Percentiles rank a stretch among this genome's conserved stretches.
Evolutionary conservation across 2,113 vertebrate species (phyloP).

Genomic region (Pollachius pollachius): DNA sequence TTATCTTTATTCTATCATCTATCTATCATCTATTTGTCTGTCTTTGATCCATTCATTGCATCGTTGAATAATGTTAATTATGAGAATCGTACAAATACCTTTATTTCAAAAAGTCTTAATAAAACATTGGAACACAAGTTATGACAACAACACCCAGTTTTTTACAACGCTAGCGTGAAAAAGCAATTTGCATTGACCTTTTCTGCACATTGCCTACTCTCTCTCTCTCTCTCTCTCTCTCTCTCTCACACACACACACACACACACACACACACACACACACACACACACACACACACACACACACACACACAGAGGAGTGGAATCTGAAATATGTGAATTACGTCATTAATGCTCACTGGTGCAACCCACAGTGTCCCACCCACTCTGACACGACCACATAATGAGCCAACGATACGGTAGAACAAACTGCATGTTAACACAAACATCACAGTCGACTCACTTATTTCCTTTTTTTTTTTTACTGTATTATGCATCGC

Average conservation of each 20-base stretch:
- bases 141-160: not conserved
- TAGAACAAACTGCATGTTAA: too few relatives aligned
- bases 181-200: slow-evolving; percentile 36
- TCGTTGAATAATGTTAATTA: not conserved
- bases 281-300: slow-evolving; percentile 19
- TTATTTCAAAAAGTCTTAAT: not conserved
- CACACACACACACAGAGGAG: slow-evolving; percentile 30
- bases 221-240: too few relatives aligned
- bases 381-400: slow-evolving; percentile 24
- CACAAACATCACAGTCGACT: too few relatives aligned
- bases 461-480: too few relatives aligned
- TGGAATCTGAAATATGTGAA: slow-evolving; percentile 60
- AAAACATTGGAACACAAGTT: not conserved
- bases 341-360: slow-evolving; percentile 48
- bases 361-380: slow-evolving; percentile 42
- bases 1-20: too few relatives aligned
- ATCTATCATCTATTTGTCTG: too few relatives aligned
- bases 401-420: not conserved
- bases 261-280: slow-evolving; percentile 11
- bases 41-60: too few relatives aligned
- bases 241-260: slow-evolving; percentile 3
- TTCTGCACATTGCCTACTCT: slow-evolving; percentile 16
- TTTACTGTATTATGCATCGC: too few relatives aligned
- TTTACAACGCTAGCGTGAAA: slow-evolving; percentile 11
- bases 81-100: not conserved